phyloP scores from a whole-genome alignment of 2,113 vertebrate genomes.

The Mustela nigripes region DNA sequence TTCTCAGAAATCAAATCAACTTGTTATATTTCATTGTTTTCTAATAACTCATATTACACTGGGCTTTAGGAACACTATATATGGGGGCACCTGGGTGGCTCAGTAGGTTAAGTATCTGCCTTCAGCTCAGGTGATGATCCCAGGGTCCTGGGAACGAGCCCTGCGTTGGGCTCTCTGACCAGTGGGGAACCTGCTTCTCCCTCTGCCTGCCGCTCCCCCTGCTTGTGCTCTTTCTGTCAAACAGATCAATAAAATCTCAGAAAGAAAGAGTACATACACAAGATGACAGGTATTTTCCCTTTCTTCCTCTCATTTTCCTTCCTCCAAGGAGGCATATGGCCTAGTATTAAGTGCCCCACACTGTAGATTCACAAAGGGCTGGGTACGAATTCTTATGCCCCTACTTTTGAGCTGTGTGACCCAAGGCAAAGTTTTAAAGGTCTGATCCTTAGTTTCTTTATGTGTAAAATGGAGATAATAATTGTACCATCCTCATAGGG shows the following conservation, averaged over 20 bases:
- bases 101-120: not conserved
- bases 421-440: not conserved
- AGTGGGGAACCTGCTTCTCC: too few species aligned
- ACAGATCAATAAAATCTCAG: too few species aligned
- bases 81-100: not conserved
- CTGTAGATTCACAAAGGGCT: not conserved
- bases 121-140: too few species aligned
- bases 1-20: conserved; percentile 21
- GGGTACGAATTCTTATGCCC: not conserved
- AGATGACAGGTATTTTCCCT: not conserved
- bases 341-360: not conserved
- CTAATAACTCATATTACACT: not conserved
- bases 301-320: not conserved
- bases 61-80: not conserved
- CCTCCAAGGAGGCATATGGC: not conserved
- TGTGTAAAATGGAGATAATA: conserved; percentile 22
- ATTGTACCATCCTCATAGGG: not conserved
- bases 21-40: conserved; percentile 48
- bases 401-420: not conserved
- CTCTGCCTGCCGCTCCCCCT: too few species aligned
- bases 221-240: too few species aligned
- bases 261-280: not conserved
- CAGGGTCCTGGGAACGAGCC: too few species aligned
- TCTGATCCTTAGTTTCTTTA: conserved; percentile 3
- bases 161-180: too few species aligned